These are phyloP conservation scores for Chouioia cunea DNA, from an alignment of 2,888 invertebrate genomes.

Conservation along the genomic window DNA sequence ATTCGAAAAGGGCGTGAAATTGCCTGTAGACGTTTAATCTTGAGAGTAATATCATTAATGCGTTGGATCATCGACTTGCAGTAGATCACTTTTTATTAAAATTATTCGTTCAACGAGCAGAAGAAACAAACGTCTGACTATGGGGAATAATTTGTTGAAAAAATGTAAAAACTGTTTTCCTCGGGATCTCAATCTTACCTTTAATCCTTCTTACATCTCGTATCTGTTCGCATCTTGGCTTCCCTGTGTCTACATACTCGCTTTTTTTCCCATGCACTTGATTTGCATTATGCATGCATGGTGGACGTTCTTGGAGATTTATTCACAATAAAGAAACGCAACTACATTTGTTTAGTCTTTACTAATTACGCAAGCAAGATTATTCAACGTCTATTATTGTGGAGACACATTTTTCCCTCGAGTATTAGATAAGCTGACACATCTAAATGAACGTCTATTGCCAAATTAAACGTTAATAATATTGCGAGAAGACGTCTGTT, in stretches of 20 bases:
- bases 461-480: too few relatives aligned
- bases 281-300: conserved; percentile 17
- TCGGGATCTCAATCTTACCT: not conserved
- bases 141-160: not conserved
- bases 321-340: conserved; percentile 2
- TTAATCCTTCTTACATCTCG: not conserved
- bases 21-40: too few relatives aligned
- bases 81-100: too few relatives aligned
- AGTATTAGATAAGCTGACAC: too few relatives aligned
- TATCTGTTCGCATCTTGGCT: not conserved
- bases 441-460: too few relatives aligned
- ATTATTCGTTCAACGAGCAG: not conserved
- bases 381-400: too few relatives aligned
- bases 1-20: too few relatives aligned
- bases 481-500: too few relatives aligned
- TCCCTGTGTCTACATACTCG: not conserved
- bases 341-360: conserved; percentile 18
- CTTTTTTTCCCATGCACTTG: conserved; percentile 8
- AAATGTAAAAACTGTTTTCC: not conserved
- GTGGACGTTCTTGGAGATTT: conserved; percentile 19
- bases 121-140: not conserved
- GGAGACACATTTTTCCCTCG: too few relatives aligned
- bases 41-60: too few relatives aligned
- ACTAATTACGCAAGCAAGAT: not conserved
- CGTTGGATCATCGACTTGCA: too few relatives aligned